These are phyloP conservation scores for Aegotheles bennettii DNA, from an alignment of 2,113 vertebrate genomes.

Conservation along the genomic window DNA sequence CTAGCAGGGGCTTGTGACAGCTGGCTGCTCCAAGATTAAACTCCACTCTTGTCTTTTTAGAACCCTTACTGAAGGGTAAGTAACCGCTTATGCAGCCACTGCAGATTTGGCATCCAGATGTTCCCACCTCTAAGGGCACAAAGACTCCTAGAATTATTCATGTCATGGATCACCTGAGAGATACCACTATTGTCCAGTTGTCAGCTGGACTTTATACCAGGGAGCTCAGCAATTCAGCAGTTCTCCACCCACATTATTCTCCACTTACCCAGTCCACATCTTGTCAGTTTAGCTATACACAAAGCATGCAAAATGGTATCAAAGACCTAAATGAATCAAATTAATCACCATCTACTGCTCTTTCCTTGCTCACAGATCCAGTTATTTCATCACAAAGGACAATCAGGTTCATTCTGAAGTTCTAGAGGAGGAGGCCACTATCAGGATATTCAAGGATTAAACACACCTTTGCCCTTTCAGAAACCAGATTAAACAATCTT, in stretches of 20 bases:
- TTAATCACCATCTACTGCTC: neutral
- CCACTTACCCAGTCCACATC: neutral
- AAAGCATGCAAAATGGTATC: neutral
- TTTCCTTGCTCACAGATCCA: neutral
- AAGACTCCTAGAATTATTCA: neutral
- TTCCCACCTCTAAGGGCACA: neutral
- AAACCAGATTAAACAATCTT: neutral
- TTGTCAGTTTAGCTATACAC: neutral
- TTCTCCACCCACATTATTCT: neutral
- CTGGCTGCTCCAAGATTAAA: neutral
- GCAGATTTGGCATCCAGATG: neutral
- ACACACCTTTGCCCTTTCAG: neutral
- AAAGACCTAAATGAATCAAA: neutral
- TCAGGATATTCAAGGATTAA: neutral
- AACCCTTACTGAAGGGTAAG: neutral
- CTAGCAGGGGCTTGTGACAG: neutral
- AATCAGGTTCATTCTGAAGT: neutral
- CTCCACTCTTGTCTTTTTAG: neutral
- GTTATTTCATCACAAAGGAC: neutral
- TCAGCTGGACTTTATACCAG: neutral
- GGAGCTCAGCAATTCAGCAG: neutral
- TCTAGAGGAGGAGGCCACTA: neutral
- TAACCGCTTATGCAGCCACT: accelerated
- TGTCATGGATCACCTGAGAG: neutral
- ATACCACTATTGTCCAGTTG: neutral